Conservation (phyloP, 2,113 vertebrate genomes). For the Corythoichthys haematopterus region DNA sequence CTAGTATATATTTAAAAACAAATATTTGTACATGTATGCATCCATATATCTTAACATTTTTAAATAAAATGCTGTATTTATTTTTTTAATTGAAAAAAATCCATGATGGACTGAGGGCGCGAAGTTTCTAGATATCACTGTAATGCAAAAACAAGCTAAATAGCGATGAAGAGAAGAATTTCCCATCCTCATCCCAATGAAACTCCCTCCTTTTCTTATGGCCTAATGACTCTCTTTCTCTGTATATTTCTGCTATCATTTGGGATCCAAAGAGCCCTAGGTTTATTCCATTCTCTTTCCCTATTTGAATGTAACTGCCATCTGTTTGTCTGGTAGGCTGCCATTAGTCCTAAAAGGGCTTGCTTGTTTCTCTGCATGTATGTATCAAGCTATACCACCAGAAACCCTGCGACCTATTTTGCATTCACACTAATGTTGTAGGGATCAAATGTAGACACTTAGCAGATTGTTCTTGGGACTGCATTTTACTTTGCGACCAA, state of each 20-base stretch:
- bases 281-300: constrained; percentile 38
- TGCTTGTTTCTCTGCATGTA: constrained; percentile 6
- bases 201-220: constrained; percentile 2
- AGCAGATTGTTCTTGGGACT: not conserved
- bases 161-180: no score
- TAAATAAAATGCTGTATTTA: no score
- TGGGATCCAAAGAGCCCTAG: constrained; percentile 36
- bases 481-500: not conserved
- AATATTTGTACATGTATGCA: no score
- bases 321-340: constrained; percentile 40
- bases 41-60: no score
- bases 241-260: constrained; percentile 3
- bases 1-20: no score
- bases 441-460: not conserved
- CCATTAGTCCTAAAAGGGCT: constrained; percentile 20
- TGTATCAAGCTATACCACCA: not conserved
- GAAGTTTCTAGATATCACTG: no score
- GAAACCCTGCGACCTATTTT: not conserved
- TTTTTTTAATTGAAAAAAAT: no score
- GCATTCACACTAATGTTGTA: not conserved
- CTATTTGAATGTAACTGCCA: constrained; percentile 21
- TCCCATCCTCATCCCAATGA: no score
- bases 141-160: no score
- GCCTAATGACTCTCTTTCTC: not conserved
- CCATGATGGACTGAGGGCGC: no score